Conservation (phyloP, 2,888 invertebrate species). For the Shargacucullia verbasci region DNA sequence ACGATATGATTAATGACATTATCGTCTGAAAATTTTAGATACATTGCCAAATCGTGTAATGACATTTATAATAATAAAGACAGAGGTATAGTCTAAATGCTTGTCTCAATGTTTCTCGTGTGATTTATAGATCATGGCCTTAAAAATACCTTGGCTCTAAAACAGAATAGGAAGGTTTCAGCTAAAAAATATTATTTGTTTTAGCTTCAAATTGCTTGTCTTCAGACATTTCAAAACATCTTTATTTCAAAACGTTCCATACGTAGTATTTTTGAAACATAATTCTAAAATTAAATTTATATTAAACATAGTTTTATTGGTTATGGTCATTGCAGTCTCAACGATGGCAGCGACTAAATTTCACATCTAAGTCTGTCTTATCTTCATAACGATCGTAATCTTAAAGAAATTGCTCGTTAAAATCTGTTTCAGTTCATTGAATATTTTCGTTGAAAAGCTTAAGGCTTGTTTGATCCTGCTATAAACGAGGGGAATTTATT, state of each 20-base stretch:
- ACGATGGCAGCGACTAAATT: neutral
- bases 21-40: conserved; percentile 42
- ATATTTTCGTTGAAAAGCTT: conserved; percentile 27
- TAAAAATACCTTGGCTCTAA: conserved; percentile 23
- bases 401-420: conserved; percentile 43
- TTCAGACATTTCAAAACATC: too few relatives aligned
- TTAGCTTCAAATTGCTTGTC: too few relatives aligned
- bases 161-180: neutral
- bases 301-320: neutral
- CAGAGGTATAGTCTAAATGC: conserved; percentile 6
- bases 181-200: too few relatives aligned
- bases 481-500: conserved; percentile 17
- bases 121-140: conserved; percentile 19
- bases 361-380: conserved; percentile 18
- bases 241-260: too few relatives aligned
- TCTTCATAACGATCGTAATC: conserved; percentile 29
- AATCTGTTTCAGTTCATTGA: conserved; percentile 39
- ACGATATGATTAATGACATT: conserved; percentile 47
- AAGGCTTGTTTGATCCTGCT: conserved; percentile 39
- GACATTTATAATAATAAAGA: conserved; percentile 16
- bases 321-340: neutral
- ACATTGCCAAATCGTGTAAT: conserved; percentile 50
- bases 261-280: too few relatives aligned
- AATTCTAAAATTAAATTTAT: too few relatives aligned
- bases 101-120: conserved; percentile 6